Evolutionary conservation across 2,797 vertebrate species (phyloP), one percentile per base, ranked within the genome.

Genomic region (Dromococcyx pavoninus): DNA sequence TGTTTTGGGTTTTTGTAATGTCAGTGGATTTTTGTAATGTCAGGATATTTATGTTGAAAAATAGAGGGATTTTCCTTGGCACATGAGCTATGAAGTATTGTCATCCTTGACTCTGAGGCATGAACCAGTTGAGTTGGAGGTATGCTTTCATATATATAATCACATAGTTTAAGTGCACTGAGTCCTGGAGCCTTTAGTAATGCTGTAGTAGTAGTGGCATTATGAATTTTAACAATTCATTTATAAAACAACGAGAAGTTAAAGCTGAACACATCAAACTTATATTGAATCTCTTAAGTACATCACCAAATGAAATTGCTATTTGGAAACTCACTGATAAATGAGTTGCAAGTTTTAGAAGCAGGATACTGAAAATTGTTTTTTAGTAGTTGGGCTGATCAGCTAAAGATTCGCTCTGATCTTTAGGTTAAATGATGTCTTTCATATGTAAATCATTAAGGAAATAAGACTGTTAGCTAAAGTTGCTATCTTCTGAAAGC

Each of bases 11-110:
- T 78, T 56, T 73, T 65, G 8, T 43, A 24, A 2, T 64, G 23
- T 56, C 17, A 56, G 2, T 0, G 1, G 67, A 11, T 41, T 57
- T 62, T 18, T 21, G n/a, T n/a, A n/a, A n/a, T n/a, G n/a, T n/a
- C n/a, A 35, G 15, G 18, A 33, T 67, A 17, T 28, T 35, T 67
- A 21, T 30, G 23, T 7, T 35, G 54, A 60, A 73, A 62, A 88
- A 64, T 39, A 19, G 1, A 2, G 15, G 48, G 9, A 37, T 80
- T 41, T 80, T 50, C 27, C 18, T 25, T 84, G 25, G 50, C 14
- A 25, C 7, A 7, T 50, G 43, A 82, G 7, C 33, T 75, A 13
- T 56, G n/a, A 54, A 72, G 54, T n/a, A 10, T 22, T 78, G 8
- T 32, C 27, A 33, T 48, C n/a, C 24, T 50, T 81, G 41, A 8